Conservation (phyloP, 2,113 vertebrate genomes). For the Salvator merianae region DNA sequence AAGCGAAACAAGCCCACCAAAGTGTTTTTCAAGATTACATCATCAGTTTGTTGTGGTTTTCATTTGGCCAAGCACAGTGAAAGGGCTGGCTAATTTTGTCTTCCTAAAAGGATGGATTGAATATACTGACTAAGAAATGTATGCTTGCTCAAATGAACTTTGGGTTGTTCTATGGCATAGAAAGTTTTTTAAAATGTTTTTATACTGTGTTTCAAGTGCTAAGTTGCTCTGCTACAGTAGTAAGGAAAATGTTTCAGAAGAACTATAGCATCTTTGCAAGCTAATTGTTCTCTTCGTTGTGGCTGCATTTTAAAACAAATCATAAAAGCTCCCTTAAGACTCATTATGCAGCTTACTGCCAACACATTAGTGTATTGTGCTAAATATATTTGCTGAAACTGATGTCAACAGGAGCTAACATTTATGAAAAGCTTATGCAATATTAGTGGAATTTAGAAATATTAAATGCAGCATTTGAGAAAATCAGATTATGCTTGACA, state of each 20-base stretch:
- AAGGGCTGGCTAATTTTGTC: background rate
- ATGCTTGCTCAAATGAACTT: background rate
- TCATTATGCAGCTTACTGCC: conserved; percentile 70
- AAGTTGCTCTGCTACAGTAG: conserved; percentile 19
- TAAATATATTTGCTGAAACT: conserved; percentile 69
- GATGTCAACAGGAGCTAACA: conserved; percentile 65
- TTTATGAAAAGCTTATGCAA: conserved; percentile 71
- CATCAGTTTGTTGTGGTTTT: no score
- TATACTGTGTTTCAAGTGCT: background rate
- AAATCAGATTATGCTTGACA: conserved; percentile 18
- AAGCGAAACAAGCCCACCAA: no score
- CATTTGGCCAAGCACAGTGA: no score
- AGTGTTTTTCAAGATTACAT: no score
- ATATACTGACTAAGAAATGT: background rate
- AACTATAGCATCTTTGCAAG: background rate
- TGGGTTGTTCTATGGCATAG: conserved; percentile 33
- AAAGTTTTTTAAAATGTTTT: background rate
- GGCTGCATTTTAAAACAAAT: conserved; percentile 46
- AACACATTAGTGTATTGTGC: conserved; percentile 59
- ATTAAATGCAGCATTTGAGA: conserved; percentile 36
- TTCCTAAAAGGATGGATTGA: background rate
- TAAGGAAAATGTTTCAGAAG: conserved; percentile 28
- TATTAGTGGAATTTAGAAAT: conserved; percentile 34
- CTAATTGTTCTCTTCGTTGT: conserved; percentile 11
- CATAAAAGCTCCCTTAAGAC: conserved; percentile 67